Evolutionary conservation across 2,888 invertebrate genomes (phyloP), one percentile per base, ranked within the genome.

Genomic region (Melanargia galathea): DNA sequence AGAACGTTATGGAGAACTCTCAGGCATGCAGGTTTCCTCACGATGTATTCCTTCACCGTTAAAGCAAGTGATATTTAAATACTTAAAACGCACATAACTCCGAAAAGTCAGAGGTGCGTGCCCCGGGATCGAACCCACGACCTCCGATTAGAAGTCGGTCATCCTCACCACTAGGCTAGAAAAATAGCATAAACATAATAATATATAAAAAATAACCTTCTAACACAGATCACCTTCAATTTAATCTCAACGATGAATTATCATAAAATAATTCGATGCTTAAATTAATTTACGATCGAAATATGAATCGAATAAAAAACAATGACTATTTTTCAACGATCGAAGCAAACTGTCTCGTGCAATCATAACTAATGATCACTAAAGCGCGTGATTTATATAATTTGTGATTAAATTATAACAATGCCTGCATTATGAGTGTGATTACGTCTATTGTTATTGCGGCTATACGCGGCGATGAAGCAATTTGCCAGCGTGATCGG

Each of bases 361-460:
- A 35, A 52, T 52, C 35, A 35, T 13, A 33, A 52, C 22, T 35
- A 35, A 52, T 35, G 52, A 52, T 52, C 52, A 18, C 18, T 33
- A 52, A 52, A 52, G 33, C 20, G 33, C 20, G 30, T 33, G 52
- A 52, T 20, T 35, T 33, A 52, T 52, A 35, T 20, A 52, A 52
- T 40, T 55, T 43, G 38, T 43, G 38, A 55, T 55, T 55, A 55
- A 55, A 55, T 55, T 43, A 55, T 55, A 26, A 55, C 43, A 55
- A 55, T 55, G 40, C 10, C 38, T 43, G 43, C 40, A 55, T 43
- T 43, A 40, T 43, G 40, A 43, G 43, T 55, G 24, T 43, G n/a
- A 55, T 55, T 55, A 43, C 43, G 55, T 26, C 35, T 35, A 55
- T 55, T 55, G 43, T 55, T 26, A 55, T 35, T 52, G 52, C 49